phyloP scores from a whole-genome alignment of 2,113 vertebrate species.

The Atrichornis clamosus region DNA sequence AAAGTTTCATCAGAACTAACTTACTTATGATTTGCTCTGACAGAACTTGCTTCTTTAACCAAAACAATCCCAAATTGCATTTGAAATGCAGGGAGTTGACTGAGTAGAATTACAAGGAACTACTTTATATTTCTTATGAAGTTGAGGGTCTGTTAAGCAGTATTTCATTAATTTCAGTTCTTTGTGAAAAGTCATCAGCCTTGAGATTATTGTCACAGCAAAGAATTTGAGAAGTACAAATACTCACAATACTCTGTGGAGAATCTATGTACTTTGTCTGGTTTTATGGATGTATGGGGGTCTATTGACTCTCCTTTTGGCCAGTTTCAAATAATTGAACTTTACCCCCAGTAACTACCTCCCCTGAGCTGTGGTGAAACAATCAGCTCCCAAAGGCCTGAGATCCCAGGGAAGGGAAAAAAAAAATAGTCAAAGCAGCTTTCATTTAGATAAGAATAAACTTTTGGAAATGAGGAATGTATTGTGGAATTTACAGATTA shows the following conservation, averaged over 20 bases:
- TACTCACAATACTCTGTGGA: neutral
- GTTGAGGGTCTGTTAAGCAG: neutral
- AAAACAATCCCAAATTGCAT: neutral
- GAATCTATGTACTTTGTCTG: neutral
- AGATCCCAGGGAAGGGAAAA: neutral
- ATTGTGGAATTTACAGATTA: neutral
- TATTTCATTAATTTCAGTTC: neutral
- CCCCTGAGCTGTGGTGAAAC: neutral
- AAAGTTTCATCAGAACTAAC: neutral
- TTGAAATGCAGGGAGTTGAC: neutral
- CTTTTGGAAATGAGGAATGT: neutral
- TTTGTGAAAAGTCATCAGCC: conserved; percentile 4
- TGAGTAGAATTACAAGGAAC: neutral
- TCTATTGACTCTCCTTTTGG: neutral
- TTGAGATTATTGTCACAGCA: neutral
- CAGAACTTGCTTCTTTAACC: neutral
- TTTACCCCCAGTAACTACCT: neutral
- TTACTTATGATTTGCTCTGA: neutral
- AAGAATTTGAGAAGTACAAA: neutral
- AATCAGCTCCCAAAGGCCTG: neutral
- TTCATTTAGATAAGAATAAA: neutral
- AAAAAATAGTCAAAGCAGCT: neutral
- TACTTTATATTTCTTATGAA: neutral
- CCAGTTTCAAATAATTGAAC: neutral
- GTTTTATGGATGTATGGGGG: neutral